phyloP scores from a whole-genome alignment of 37 sponge, comb jelly and placozoan genomes.

The Spongilla lacustris region DNA sequence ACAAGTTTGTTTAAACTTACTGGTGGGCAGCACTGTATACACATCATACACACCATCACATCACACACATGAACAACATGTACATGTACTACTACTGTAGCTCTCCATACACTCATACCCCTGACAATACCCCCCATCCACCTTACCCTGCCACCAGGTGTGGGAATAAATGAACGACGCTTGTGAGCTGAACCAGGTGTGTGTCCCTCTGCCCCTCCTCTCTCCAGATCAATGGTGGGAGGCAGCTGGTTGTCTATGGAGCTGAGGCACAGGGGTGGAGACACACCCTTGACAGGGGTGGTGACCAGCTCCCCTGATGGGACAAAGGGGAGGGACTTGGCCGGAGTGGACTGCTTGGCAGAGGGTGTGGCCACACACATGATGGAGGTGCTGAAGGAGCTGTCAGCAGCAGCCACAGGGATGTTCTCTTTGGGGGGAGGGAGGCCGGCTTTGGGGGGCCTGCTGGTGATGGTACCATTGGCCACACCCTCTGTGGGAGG shows the following conservation, averaged over 20 bases:
- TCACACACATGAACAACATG: too few species aligned
- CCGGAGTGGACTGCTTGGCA: background rate
- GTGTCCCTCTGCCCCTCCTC: background rate
- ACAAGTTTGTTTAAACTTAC: background rate
- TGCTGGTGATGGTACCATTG: background rate
- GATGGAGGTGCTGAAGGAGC: background rate
- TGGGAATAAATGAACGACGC: constrained; percentile 6
- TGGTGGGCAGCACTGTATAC: too few species aligned
- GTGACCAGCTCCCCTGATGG: background rate
- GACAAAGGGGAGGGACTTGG: background rate
- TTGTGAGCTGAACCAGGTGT: background rate
- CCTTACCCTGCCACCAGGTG: constrained; percentile 10
- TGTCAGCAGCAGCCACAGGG: background rate
- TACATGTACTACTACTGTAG: too few species aligned
- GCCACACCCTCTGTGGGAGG: background rate
- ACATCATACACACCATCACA: too few species aligned
- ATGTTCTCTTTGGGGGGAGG: too few species aligned
- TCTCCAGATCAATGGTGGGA: background rate
- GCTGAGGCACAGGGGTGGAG: too few species aligned
- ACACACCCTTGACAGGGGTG: background rate
- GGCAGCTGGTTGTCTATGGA: too few species aligned
- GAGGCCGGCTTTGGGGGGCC: too few species aligned
- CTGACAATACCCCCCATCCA: too few species aligned
- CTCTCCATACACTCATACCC: too few species aligned
- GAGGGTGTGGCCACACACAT: background rate